Evolutionary conservation across 35 echinoderm and acorn worm species (phyloP).

Genomic region (Eucidaris tribuloides): DNA sequence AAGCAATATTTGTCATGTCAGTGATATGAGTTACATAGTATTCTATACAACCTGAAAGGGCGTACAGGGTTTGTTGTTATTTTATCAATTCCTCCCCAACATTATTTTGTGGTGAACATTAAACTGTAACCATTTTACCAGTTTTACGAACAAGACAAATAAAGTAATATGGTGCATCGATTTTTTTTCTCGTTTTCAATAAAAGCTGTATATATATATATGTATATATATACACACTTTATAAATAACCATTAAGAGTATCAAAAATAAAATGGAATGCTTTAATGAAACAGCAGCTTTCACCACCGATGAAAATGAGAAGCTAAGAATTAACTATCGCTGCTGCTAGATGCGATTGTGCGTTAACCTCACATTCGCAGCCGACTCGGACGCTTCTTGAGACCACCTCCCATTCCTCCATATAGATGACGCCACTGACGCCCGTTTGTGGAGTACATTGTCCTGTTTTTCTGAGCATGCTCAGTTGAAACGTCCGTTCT

Average conservation of each 20-base stretch:
- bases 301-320: background rate
- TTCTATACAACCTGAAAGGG: too few relatives aligned
- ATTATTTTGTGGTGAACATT: too few relatives aligned
- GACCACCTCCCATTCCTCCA: background rate
- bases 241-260: slow-evolving; percentile 26
- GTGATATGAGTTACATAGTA: too few relatives aligned
- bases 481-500: slow-evolving; percentile 11
- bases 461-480: slow-evolving; percentile 10
- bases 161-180: too few relatives aligned
- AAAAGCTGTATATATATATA: slow-evolving; percentile 21
- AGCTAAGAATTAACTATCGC: background rate
- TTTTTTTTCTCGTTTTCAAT: too few relatives aligned
- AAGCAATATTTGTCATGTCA: too few relatives aligned
- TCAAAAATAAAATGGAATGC: slow-evolving; percentile 38
- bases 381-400: slow-evolving; percentile 1
- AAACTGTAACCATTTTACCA: too few relatives aligned
- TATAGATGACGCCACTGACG: background rate
- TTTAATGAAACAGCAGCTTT: background rate
- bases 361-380: slow-evolving; percentile 6
- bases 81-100: too few relatives aligned
- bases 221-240: background rate
- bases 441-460: background rate
- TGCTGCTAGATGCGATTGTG: slow-evolving; percentile 6
- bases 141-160: too few relatives aligned
- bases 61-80: too few relatives aligned